Percentiles rank a stretch among this genome's conserved stretches.
Evolutionary conservation across 2,888 invertebrate species (phyloP).

Genomic region (Rhaphigaster nebulosa): DNA sequence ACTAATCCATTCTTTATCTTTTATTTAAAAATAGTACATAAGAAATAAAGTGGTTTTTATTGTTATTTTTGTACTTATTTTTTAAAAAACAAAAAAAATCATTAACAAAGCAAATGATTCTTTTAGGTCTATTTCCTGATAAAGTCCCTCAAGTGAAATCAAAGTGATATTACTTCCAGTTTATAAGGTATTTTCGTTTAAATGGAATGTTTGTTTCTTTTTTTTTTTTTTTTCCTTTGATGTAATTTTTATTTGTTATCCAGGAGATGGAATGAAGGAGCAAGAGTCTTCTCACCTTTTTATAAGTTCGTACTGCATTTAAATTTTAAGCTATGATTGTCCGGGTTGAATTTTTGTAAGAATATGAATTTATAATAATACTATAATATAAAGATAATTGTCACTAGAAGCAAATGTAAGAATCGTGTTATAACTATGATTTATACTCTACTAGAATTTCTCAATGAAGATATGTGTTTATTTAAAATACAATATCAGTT

Average conservation of each 20-base stretch:
- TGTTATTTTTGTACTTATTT: constrained; percentile 28
- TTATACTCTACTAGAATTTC: background rate
- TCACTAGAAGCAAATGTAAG: constrained; percentile 15
- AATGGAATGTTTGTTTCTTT: constrained; percentile 17
- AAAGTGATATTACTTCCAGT: constrained; percentile 48
- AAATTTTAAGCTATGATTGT: constrained; percentile 36
- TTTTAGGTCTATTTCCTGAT: constrained; percentile 57
- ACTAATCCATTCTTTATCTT: constrained; percentile 8
- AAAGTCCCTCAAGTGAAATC: constrained; percentile 54
- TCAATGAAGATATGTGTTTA: constrained; percentile 51
- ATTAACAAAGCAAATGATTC: constrained; percentile 47
- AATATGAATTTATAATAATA: background rate
- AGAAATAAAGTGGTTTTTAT: constrained; percentile 34
- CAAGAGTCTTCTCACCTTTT: constrained; percentile 50
- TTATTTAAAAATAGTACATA: background rate
- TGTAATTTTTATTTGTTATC: constrained; percentile 50
- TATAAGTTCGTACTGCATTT: constrained; percentile 46
- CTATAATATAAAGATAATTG: constrained; percentile 15
- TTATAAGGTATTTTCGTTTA: constrained; percentile 24
- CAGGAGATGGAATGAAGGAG: constrained; percentile 39
- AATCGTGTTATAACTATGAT: constrained; percentile 26
- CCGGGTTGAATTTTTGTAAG: constrained; percentile 38
- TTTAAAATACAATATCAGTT: constrained; percentile 58
- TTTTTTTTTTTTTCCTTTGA: constrained; percentile 47
- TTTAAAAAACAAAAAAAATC: background rate